Evolutionary conservation across 2,797 vertebrate genomes (phyloP).

Genomic region (Cossypha polioptera): DNA sequence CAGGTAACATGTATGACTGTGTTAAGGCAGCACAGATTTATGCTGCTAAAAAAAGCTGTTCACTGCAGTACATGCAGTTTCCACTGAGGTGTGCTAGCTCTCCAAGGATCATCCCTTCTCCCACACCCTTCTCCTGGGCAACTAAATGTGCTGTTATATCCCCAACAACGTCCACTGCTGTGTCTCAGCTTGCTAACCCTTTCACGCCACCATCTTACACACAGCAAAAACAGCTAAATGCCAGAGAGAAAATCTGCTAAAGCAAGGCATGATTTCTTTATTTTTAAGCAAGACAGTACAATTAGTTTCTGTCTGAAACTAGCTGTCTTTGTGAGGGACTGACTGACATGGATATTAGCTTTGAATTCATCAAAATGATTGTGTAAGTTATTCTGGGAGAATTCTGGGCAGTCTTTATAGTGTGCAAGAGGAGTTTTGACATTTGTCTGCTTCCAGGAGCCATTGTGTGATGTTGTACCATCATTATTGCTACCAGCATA

Average conservation of each 20-base stretch:
- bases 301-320: constrained; percentile 26
- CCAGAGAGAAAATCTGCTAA: neutral
- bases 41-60: neutral
- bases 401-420: neutral
- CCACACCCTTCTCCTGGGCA: neutral
- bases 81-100: constrained; percentile 70
- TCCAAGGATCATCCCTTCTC: constrained; percentile 41
- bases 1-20: neutral
- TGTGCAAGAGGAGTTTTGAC: constrained; percentile 17
- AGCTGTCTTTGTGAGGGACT: neutral
- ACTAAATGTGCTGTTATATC: neutral
- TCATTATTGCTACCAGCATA: constrained; percentile 24
- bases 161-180: neutral
- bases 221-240: neutral
- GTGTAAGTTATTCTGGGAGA: neutral
- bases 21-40: neutral
- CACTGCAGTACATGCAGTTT: constrained; percentile 29
- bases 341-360: constrained; percentile 2
- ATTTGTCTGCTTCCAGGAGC: constrained; percentile 43
- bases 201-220: constrained; percentile 19
- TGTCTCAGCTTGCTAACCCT: constrained; percentile 12
- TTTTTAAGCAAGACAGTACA: neutral
- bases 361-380: constrained; percentile 1
- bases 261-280: constrained; percentile 27
- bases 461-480: constrained; percentile 19